Percentiles rank a stretch among this genome's conserved stretches.
Conservation (phyloP, 1,140 invertebrate species). For the Thrips palmi region DNA sequence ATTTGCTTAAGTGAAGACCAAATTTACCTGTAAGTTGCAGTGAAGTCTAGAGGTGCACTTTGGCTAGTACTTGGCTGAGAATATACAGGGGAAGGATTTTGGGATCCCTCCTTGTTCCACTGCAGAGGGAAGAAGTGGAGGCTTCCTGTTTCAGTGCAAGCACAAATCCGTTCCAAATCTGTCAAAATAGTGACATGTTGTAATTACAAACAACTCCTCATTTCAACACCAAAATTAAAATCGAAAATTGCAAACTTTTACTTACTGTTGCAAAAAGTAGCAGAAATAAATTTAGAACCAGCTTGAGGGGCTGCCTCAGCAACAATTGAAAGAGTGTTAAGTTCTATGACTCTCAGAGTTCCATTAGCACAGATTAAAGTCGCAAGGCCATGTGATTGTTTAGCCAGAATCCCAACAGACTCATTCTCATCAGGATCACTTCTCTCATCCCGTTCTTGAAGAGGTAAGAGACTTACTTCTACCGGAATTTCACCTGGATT, state of each 20-base stretch:
- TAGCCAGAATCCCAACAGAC: too few relatives aligned
- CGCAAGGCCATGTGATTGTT: slow-evolving; percentile 27
- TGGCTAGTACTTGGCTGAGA: too few relatives aligned
- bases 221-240: neutral
- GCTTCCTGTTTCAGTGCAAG: slow-evolving; percentile 54
- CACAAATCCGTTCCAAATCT: slow-evolving; percentile 67
- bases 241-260: slow-evolving; percentile 11
- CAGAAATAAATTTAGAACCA: slow-evolving; percentile 49
- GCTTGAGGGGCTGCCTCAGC: slow-evolving; percentile 37
- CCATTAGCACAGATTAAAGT: slow-evolving; percentile 40
- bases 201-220: neutral
- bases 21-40: too few relatives aligned
- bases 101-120: too few relatives aligned
- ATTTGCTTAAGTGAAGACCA: too few relatives aligned
- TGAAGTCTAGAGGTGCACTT: too few relatives aligned
- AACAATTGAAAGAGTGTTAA: slow-evolving; percentile 39
- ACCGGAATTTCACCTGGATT: too few relatives aligned
- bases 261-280: slow-evolving; percentile 54
- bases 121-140: slow-evolving; percentile 66
- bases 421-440: too few relatives aligned
- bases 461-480: too few relatives aligned
- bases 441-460: too few relatives aligned
- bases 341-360: slow-evolving; percentile 40
- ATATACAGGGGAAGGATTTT: too few relatives aligned
- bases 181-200: slow-evolving; percentile 14